Evolutionary conservation across 2,888 invertebrate species (phyloP).

Genomic region (Agrochola macilenta): DNA sequence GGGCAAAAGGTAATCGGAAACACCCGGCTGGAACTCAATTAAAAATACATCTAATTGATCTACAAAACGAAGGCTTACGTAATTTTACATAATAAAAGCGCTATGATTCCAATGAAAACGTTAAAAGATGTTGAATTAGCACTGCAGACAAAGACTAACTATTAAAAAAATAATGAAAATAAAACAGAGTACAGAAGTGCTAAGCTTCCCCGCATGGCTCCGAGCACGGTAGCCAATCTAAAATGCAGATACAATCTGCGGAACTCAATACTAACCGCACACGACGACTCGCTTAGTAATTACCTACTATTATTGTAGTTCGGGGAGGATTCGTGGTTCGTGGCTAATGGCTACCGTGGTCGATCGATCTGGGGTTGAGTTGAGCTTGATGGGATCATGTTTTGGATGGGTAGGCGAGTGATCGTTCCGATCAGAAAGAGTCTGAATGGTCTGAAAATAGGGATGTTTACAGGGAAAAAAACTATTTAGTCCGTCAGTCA

Average conservation of each 20-base stretch:
- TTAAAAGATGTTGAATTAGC: conserved; percentile 46
- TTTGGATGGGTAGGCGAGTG: neutral
- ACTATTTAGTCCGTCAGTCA: no score
- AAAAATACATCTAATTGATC: conserved; percentile 11
- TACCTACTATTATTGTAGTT: conserved; percentile 52
- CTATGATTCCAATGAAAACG: conserved; percentile 31
- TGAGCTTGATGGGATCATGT: neutral
- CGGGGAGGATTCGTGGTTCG: conserved; percentile 6
- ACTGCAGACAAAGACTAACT: conserved; percentile 47
- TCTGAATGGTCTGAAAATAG: no score
- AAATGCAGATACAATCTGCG: conserved; percentile 74
- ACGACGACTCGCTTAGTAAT: conserved; percentile 50
- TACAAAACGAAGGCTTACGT: conserved; percentile 7
- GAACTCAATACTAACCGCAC: conserved; percentile 59
- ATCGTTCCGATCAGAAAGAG: neutral
- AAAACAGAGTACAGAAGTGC: conserved; percentile 57
- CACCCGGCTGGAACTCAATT: neutral
- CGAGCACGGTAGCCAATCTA: conserved; percentile 71
- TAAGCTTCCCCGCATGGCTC: conserved; percentile 63
- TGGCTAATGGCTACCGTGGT: neutral
- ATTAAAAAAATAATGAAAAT: conserved; percentile 67
- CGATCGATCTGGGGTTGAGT: neutral
- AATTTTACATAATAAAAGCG: conserved; percentile 11
- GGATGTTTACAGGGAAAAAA: no score
- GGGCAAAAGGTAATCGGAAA: neutral